Conservation (phyloP, 2,888 invertebrate species). For the Beris morrisii region DNA sequence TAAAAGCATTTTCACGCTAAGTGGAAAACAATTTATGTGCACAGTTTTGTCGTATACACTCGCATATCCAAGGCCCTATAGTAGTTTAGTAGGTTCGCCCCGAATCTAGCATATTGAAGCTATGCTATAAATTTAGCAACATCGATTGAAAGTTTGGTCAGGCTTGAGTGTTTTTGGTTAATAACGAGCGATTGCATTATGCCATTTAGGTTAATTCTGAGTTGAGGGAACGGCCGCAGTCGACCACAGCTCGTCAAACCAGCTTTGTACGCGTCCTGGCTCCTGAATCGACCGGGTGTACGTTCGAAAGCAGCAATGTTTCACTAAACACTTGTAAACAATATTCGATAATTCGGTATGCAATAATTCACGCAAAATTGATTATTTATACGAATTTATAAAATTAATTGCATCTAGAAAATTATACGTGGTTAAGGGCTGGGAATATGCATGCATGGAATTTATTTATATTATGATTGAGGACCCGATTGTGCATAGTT, state of each 20-base stretch:
- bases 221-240: background rate
- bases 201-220: conserved; percentile 41
- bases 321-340: too few relatives aligned
- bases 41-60: conserved; percentile 3
- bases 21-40: conserved; percentile 44
- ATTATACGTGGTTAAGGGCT: too few relatives aligned
- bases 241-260: conserved; percentile 19
- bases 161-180: conserved; percentile 45
- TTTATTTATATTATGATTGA: too few relatives aligned
- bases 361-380: too few relatives aligned
- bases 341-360: too few relatives aligned
- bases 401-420: too few relatives aligned
- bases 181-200: conserved; percentile 43
- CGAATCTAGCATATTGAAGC: background rate
- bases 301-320: too few relatives aligned
- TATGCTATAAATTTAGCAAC: conserved; percentile 37
- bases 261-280: conserved; percentile 32
- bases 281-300: conserved; percentile 6
- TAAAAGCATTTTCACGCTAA: conserved; percentile 45
- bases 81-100: background rate
- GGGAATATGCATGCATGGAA: too few relatives aligned
- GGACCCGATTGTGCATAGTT: too few relatives aligned
- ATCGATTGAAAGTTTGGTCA: conserved; percentile 44
- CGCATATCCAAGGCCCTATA: background rate
- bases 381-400: too few relatives aligned